phyloP scores from a whole-genome alignment of 2,888 invertebrate genomes.

The Leucoma salicis region DNA sequence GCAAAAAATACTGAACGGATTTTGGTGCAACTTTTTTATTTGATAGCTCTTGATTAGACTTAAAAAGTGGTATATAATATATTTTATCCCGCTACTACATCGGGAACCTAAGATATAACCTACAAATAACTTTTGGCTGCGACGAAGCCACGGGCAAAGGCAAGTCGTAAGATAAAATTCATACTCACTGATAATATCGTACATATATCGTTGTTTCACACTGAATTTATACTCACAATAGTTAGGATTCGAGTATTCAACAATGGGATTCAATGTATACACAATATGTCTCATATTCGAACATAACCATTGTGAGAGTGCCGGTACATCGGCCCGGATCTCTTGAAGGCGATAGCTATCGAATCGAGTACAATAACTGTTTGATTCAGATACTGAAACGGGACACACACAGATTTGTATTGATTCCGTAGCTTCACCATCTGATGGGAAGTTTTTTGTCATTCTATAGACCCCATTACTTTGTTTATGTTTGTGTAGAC shows the following conservation, averaged over 20 bases:
- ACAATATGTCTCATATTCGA: slow-evolving; percentile 34
- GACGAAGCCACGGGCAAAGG: too few relatives aligned
- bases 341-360: slow-evolving; percentile 27
- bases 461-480: slow-evolving; percentile 58
- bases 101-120: too few relatives aligned
- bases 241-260: slow-evolving; percentile 18
- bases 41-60: too few relatives aligned
- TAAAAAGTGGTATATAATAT: too few relatives aligned
- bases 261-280: slow-evolving; percentile 31
- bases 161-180: too few relatives aligned
- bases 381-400: slow-evolving; percentile 20
- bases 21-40: too few relatives aligned
- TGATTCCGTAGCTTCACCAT: slow-evolving; percentile 52
- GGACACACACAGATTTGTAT: slow-evolving; percentile 33
- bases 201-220: slow-evolving; percentile 27
- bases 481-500: slow-evolving; percentile 63
- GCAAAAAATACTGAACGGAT: too few relatives aligned
- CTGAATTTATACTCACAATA: slow-evolving; percentile 16
- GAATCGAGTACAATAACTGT: slow-evolving; percentile 36
- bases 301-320: slow-evolving; percentile 29
- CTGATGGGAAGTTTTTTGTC: slow-evolving; percentile 66
- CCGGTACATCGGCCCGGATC: slow-evolving; percentile 8
- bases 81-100: too few relatives aligned
- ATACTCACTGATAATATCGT: too few relatives aligned
- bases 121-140: too few relatives aligned